Evolutionary conservation across 2,888 invertebrate genomes (phyloP).

Genomic region (Aporophyla nigra): DNA sequence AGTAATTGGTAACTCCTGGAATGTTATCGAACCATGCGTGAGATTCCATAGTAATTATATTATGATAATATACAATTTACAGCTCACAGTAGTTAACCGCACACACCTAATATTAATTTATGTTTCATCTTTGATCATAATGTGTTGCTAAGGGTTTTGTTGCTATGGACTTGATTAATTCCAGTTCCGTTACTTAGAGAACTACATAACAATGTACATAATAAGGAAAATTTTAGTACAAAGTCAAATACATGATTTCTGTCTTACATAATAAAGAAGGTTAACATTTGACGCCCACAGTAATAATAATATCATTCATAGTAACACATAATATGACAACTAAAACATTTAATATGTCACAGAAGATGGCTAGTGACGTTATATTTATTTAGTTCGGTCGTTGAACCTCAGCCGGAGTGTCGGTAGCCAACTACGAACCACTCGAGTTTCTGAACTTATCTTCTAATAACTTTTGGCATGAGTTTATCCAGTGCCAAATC

Average conservation of each 20-base stretch:
- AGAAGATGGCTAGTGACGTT: constrained; percentile 6
- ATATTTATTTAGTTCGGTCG: constrained; percentile 27
- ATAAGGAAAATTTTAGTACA: not conserved
- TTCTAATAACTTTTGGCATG: constrained; percentile 56
- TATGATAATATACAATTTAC: constrained; percentile 21
- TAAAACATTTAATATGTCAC: not conserved
- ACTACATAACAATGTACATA: not conserved
- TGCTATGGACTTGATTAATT: constrained; percentile 5
- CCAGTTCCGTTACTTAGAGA: not conserved
- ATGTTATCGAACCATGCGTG: constrained; percentile 18
- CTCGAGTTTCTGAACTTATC: constrained; percentile 47
- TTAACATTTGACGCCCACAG: not conserved
- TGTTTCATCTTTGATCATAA: constrained; percentile 25
- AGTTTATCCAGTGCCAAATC: constrained; percentile 50
- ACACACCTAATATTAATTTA: constrained; percentile 11
- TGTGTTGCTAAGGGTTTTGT: not conserved
- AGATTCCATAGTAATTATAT: constrained; percentile 16
- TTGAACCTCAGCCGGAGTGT: constrained; percentile 37
- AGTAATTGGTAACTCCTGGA: constrained; percentile 48
- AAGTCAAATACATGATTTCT: not conserved
- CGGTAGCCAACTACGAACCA: constrained; percentile 40
- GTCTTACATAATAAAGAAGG: not conserved
- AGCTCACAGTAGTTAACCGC: constrained; percentile 12
- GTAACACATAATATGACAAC: not conserved
- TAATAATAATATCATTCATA: not conserved